Percentiles rank a stretch among this genome's conserved stretches.
These are phyloP conservation scores for Amblyjoppa proteus DNA, from an alignment of 2,888 invertebrate genomes.

Conservation along the genomic window DNA sequence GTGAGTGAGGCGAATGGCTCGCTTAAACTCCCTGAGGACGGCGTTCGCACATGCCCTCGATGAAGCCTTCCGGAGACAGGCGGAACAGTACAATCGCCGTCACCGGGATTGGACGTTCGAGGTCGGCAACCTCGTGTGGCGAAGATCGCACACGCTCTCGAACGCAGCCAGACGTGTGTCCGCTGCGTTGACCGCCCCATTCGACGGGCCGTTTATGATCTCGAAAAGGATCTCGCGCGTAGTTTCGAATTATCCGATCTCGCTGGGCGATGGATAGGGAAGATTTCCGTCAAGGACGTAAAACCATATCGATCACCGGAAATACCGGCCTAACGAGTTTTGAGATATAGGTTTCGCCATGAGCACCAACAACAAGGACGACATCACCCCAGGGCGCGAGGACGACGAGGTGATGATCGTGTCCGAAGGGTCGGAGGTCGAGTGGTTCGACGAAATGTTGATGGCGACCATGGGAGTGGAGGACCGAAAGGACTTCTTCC, in stretches of 20 bases:
- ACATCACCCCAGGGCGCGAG: not conserved
- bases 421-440: not conserved
- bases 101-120: not conserved
- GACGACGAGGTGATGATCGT: not conserved
- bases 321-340: not conserved
- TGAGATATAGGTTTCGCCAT: not conserved
- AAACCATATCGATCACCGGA: too few relatives aligned
- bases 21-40: too few relatives aligned
- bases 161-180: not conserved
- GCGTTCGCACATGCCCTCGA: too few relatives aligned
- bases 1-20: too few relatives aligned
- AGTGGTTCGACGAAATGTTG: not conserved
- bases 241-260: not conserved
- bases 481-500: not conserved
- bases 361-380: not conserved
- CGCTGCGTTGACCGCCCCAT: not conserved
- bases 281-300: not conserved
- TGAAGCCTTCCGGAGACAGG: too few relatives aligned
- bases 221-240: not conserved
- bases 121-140: not conserved
- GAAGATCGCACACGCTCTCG: not conserved
- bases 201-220: not conserved
- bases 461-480: not conserved
- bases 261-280: not conserved
- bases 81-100: not conserved